Evolutionary conservation across 2,888 invertebrate genomes (phyloP), one percentile per base, ranked within the genome.

Genomic region (Chrysolina haemoptera): DNA sequence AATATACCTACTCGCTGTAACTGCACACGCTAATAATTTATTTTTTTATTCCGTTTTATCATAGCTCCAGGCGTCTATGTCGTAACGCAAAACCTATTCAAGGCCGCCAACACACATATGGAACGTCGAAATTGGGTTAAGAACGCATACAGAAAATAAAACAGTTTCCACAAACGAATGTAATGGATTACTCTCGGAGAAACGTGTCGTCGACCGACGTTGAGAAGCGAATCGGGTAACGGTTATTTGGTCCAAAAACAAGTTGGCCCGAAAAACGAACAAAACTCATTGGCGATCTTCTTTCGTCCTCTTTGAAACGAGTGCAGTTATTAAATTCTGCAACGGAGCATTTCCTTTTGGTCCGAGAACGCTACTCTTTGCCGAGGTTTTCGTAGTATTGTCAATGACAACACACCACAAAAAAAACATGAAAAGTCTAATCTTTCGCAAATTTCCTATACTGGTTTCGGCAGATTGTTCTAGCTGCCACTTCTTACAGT

Each of bases 41-140:
- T 59, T 59, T 59, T 59, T 59, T n/a, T 27, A 59, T 35, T 14
- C 14, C 59, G 53, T 66, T 66, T 53, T 16, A 53, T 66, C 40
- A 9, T 27, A 27, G 48, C 50, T 35, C 50, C n/a, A 40, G 16
- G 66, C 50, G 5, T 35, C 16, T 2, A 40, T 74, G 70, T 63
- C 74, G 68, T 74, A 74, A 74, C 62, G 43, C 62, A 59, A 18
- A 67, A 74, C 59, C 63, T 62, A 64, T 67, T 67, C 74, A 74
- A 74, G 74, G 74, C 67, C 74, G 68, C 74, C 43, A 53, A 70
- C 67, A 64, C 67, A 53, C 70, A 68, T 55, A 53, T 70, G 59
- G 70, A 70, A 68, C 68, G 27, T 62, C 41, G 59, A 74, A 74
- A 46, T 71, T 71, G 64, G 74, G 74, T 74, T 71, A 71, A 50